A percentile compares a stretch with the other conserved stretches of the same genome.
These are phyloP conservation scores for Escarpia spicata DNA, from an alignment of 2,888 invertebrate species.

Conservation along the genomic window DNA sequence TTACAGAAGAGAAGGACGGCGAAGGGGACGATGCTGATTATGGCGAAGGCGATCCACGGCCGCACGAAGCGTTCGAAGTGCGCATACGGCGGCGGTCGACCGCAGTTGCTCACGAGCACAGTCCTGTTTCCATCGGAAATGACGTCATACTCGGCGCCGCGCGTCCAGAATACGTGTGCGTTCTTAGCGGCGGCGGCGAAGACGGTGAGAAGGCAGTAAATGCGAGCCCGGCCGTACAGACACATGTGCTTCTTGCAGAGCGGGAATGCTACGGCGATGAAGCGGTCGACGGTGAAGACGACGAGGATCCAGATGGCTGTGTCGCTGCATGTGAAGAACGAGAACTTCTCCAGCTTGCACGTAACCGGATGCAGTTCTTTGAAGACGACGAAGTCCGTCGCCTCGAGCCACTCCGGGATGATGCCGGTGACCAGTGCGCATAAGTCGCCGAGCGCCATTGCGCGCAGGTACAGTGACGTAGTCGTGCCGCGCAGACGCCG, in stretches of 20 bases:
- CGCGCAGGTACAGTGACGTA: conserved; percentile 43
- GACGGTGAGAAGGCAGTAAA: conserved; percentile 32
- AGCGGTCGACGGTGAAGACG: conserved; percentile 41
- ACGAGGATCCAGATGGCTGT: conserved; percentile 44
- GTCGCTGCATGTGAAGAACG: conserved; percentile 39
- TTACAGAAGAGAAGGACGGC: conserved; percentile 41
- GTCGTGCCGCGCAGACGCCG: conserved; percentile 41
- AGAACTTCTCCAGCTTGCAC: conserved; percentile 45
- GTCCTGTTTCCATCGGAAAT: conserved; percentile 33
- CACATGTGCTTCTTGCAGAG: conserved; percentile 35
- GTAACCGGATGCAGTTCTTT: conserved; percentile 37
- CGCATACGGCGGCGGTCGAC: conserved; percentile 34
- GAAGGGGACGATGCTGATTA: conserved; percentile 38
- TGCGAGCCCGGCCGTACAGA: conserved; percentile 31
- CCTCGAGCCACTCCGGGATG: conserved; percentile 45
- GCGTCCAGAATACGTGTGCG: conserved; percentile 56
- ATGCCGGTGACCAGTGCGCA: conserved; percentile 41
- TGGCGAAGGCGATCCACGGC: conserved; percentile 45
- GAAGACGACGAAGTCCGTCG: conserved; percentile 36
- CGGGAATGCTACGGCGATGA: conserved; percentile 43
- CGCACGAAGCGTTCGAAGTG: conserved; percentile 41
- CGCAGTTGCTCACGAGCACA: conserved; percentile 32
- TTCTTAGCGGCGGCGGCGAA: conserved; percentile 45
- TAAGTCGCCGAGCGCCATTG: conserved; percentile 43
- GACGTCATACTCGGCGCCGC: conserved; percentile 40